Conservation (phyloP, 1,140 invertebrate genomes). For the Zaprionus capensis region DNA sequence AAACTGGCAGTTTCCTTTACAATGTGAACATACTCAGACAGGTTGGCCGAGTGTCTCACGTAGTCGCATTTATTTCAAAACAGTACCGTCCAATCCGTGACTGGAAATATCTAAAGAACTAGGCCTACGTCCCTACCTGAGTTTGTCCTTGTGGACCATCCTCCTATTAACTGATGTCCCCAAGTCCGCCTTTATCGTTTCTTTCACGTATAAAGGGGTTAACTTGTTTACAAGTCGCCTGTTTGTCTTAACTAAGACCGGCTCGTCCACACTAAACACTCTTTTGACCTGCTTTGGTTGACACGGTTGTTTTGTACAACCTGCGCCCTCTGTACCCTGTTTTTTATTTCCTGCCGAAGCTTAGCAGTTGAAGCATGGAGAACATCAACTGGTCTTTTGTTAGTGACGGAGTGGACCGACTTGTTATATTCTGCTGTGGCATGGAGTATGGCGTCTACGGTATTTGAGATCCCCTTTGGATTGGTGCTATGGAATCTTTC, state of each 20-base stretch:
- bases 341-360: neutral
- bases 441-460: neutral
- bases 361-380: slow-evolving; percentile 8
- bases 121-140: neutral
- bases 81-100: neutral
- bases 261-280: neutral
- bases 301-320: neutral
- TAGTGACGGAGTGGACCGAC: neutral
- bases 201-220: neutral
- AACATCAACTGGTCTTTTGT: neutral
- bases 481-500: slow-evolving; percentile 1
- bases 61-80: neutral
- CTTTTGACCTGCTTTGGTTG: neutral
- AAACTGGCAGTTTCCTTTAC: slow-evolving; percentile 13
- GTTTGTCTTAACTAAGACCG: neutral
- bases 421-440: neutral
- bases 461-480: neutral
- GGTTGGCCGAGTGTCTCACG: slow-evolving; percentile 22
- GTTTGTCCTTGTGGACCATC: neutral
- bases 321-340: slow-evolving; percentile 2
- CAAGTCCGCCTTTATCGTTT: neutral
- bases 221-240: neutral
- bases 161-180: neutral
- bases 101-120: neutral
- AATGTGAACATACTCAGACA: slow-evolving; percentile 23